Evolutionary conservation across 2,113 vertebrate species (phyloP).

Genomic region (Hemicordylus capensis): DNA sequence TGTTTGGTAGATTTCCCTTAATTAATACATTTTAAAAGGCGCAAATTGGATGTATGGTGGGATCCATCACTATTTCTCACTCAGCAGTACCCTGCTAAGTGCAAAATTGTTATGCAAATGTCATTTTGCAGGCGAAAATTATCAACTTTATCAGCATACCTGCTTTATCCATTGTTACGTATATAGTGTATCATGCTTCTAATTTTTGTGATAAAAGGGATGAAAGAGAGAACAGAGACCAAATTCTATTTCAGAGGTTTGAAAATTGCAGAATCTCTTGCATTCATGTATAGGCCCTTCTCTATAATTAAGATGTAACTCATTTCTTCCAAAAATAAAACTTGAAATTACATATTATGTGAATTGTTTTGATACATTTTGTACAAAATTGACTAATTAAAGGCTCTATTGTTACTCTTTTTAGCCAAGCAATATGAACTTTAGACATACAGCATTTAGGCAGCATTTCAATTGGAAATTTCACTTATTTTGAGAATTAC

Average conservation of each 20-base stretch:
- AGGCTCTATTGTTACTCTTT: neutral
- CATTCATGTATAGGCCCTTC: slow-evolving; percentile 32
- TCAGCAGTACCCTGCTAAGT: neutral
- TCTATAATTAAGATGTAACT: slow-evolving; percentile 45
- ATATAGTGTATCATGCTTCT: neutral
- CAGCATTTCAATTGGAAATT: slow-evolving; percentile 23
- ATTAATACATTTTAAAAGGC: neutral
- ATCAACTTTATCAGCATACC: neutral
- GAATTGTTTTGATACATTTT: slow-evolving; percentile 21
- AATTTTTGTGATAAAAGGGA: slow-evolving; percentile 29
- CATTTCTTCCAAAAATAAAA: slow-evolving; percentile 29
- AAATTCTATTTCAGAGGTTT: slow-evolving; percentile 41
- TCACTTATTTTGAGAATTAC: neutral
- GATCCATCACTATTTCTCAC: neutral
- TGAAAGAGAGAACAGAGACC: slow-evolving; percentile 14
- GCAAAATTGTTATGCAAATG: slow-evolving; percentile 2
- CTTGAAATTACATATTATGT: slow-evolving; percentile 24
- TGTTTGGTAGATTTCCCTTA: neutral
- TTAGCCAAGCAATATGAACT: neutral
- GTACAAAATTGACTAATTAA: slow-evolving; percentile 4
- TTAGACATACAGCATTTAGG: neutral
- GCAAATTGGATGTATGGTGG: neutral
- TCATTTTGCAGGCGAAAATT: neutral
- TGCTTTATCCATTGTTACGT: slow-evolving; percentile 5
- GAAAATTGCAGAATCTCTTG: slow-evolving; percentile 36